Conservation (phyloP, 1,140 invertebrate species). For the Atopsyche davidsoni region DNA sequence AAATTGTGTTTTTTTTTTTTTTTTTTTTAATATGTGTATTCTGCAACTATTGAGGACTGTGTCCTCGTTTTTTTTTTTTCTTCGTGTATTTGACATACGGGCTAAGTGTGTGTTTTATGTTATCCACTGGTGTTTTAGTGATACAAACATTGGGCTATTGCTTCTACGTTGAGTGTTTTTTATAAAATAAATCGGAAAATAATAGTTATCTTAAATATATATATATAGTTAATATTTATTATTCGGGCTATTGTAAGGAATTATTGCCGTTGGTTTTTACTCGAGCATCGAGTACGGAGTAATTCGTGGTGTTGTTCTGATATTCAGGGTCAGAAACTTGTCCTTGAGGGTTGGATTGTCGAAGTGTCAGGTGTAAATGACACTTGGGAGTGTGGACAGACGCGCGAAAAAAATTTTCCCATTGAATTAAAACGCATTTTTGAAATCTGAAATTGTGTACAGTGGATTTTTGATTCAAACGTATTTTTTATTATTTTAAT, state of each 20-base stretch:
- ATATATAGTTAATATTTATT: conserved; percentile 22
- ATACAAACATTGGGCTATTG: conserved; percentile 29
- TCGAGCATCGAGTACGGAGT: neutral
- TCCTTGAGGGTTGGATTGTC: conserved; percentile 17
- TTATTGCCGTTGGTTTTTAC: conserved; percentile 3
- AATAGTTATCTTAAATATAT: conserved; percentile 24
- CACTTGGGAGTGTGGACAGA: conserved; percentile 15
- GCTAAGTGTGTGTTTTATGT: conserved; percentile 23
- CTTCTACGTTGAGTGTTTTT: conserved; percentile 20
- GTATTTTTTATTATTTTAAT: no score
- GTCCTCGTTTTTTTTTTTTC: neutral
- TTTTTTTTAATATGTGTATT: neutral
- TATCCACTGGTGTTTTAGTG: conserved; percentile 8
- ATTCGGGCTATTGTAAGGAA: conserved; percentile 29
- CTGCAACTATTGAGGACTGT: conserved; percentile 1
- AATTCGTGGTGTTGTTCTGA: conserved; percentile 11
- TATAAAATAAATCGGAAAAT: conserved; percentile 24
- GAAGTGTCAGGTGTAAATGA: conserved; percentile 24
- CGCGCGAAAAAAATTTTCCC: conserved; percentile 3
- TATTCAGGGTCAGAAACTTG: conserved; percentile 26
- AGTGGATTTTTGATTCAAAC: no score
- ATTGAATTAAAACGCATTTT: no score
- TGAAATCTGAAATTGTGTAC: no score
- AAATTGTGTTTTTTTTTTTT: no score
- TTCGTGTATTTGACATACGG: conserved; percentile 21